Conservation (phyloP, 2,113 vertebrate species). For the Casuarius casuarius region DNA sequence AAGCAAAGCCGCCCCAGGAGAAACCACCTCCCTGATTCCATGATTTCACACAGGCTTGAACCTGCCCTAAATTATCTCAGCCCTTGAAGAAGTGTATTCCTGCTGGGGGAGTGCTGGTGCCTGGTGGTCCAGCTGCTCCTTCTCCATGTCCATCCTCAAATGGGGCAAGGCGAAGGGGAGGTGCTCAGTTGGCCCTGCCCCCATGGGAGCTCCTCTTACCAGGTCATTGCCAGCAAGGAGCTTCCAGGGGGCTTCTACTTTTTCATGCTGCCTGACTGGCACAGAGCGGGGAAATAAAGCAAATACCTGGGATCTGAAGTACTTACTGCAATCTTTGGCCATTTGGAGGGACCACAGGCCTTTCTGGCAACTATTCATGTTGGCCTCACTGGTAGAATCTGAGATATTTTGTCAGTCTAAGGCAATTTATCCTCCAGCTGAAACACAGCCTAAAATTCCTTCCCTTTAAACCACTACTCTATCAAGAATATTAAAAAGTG, state of each 20-base stretch:
- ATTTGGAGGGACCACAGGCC: background rate
- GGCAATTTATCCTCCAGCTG: background rate
- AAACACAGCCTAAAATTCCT: background rate
- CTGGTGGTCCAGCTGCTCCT: accelerated
- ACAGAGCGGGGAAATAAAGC: background rate
- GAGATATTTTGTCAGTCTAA: background rate
- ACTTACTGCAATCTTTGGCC: background rate
- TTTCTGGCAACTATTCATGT: background rate
- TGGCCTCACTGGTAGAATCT: background rate
- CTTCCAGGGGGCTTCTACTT: background rate
- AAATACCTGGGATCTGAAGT: background rate
- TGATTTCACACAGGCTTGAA: background rate
- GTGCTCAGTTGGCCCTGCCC: no score
- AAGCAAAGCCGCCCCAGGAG: background rate
- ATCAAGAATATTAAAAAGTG: background rate
- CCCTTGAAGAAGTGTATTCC: background rate
- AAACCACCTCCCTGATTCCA: background rate
- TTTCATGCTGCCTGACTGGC: background rate
- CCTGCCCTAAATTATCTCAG: background rate
- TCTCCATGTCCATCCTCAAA: background rate
- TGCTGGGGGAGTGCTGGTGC: accelerated
- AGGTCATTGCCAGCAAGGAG: background rate
- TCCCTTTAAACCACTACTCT: background rate
- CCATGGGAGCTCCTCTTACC: background rate
- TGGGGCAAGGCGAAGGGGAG: accelerated